Evolutionary conservation across 1,140 invertebrate genomes (phyloP).

Genomic region (Pollicipes pollicipes): DNA sequence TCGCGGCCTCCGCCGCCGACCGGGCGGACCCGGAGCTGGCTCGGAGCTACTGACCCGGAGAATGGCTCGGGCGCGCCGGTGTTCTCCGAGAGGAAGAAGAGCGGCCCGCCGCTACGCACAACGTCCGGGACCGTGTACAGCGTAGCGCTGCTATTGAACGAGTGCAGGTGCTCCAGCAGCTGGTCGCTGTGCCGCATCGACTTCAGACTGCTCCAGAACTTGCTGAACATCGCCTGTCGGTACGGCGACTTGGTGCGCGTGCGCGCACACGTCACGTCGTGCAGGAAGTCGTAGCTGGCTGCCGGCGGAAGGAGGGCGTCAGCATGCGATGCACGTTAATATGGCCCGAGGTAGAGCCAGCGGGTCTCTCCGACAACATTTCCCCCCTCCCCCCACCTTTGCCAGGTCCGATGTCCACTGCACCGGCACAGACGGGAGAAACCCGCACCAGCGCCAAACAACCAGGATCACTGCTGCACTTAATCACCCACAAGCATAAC

Average conservation of each 20-base stretch:
- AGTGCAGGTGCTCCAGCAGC: slow-evolving; percentile 50
- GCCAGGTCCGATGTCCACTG: too few relatives aligned
- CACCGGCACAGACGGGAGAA: too few relatives aligned
- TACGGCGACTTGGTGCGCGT: slow-evolving; percentile 49
- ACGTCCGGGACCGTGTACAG: slow-evolving; percentile 50
- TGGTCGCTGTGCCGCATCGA: slow-evolving; percentile 48
- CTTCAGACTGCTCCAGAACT: slow-evolving; percentile 46
- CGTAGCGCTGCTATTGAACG: slow-evolving; percentile 41
- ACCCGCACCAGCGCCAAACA: too few relatives aligned
- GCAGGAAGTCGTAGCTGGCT: slow-evolving; percentile 60
- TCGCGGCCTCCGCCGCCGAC: too few relatives aligned
- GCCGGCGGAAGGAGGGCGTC: slow-evolving; percentile 14
- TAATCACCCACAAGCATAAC: too few relatives aligned
- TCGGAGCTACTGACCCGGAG: background rate
- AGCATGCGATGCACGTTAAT: too few relatives aligned
- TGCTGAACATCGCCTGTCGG: slow-evolving; percentile 44
- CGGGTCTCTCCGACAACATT: too few relatives aligned
- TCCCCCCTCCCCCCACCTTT: too few relatives aligned
- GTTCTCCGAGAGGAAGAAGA: slow-evolving; percentile 39
- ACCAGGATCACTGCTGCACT: too few relatives aligned
- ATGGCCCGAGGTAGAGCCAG: too few relatives aligned
- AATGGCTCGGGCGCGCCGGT: background rate
- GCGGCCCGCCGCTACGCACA: slow-evolving; percentile 50
- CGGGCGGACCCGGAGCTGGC: too few relatives aligned
- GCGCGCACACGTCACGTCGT: slow-evolving; percentile 42